phyloP scores from a whole-genome alignment of 2,888 invertebrate species.

The Meandrusa payeni region DNA sequence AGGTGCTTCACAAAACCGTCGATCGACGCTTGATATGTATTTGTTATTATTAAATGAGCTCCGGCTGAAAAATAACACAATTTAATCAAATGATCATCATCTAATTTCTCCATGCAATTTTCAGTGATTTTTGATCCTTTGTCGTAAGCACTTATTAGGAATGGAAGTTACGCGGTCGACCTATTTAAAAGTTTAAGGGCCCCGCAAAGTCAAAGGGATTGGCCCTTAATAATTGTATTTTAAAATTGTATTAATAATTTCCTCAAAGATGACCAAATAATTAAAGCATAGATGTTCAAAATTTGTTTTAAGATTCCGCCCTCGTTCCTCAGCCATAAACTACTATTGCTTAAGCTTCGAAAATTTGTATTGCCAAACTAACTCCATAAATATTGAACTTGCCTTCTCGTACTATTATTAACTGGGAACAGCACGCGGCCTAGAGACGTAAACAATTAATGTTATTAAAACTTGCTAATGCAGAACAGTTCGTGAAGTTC shows the following conservation, averaged over 20 bases:
- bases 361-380: slow-evolving; percentile 46
- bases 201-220: no score
- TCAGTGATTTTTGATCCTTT: no score
- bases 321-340: slow-evolving; percentile 43
- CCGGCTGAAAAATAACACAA: slow-evolving; percentile 83
- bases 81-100: slow-evolving; percentile 31
- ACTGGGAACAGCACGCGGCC: slow-evolving; percentile 60
- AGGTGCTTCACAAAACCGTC: slow-evolving; percentile 88
- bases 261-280: slow-evolving; percentile 20
- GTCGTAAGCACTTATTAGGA: no score
- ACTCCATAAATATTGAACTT: slow-evolving; percentile 25
- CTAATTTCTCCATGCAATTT: no score
- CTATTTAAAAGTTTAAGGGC: no score
- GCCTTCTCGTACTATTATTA: slow-evolving; percentile 51
- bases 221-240: no score
- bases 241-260: no score
- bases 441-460: slow-evolving; percentile 69
- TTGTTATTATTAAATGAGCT: slow-evolving; percentile 92
- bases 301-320: slow-evolving; percentile 30
- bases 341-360: slow-evolving; percentile 33
- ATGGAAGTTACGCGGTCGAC: no score
- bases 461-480: slow-evolving; percentile 72
- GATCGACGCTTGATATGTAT: slow-evolving; percentile 93
- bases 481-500: slow-evolving; percentile 54
- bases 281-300: slow-evolving; percentile 7